Percentiles rank a stretch among this genome's conserved stretches.
Conservation (phyloP, 2,113 vertebrate genomes). For the Bos javanicus region DNA sequence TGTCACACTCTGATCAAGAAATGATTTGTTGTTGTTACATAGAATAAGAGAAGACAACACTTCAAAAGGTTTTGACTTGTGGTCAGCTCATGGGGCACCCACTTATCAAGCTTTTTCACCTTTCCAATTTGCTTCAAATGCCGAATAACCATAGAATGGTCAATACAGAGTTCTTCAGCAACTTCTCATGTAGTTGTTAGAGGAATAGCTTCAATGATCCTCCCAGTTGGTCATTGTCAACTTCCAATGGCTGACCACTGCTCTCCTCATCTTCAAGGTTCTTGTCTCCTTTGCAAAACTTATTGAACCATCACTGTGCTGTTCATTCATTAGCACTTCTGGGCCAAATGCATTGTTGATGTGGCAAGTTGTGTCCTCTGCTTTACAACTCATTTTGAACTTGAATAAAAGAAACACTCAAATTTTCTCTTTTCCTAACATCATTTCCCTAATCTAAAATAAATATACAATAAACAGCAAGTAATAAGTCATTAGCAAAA, state of each 20-base stretch:
- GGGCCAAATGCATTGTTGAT: neutral
- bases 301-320: neutral
- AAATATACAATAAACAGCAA: neutral
- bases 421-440: neutral
- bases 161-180: neutral
- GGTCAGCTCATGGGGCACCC: neutral
- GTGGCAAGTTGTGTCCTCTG: neutral
- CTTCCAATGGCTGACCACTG: neutral
- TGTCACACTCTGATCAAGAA: neutral
- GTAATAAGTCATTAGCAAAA: neutral
- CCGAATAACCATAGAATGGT: neutral
- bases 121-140: neutral
- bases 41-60: neutral
- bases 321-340: neutral
- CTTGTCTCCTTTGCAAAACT: neutral
- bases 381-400: neutral
- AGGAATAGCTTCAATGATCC: neutral
- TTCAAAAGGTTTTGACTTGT: neutral
- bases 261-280: neutral
- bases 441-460: neutral
- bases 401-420: neutral
- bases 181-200: neutral
- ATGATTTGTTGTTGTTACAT: neutral
- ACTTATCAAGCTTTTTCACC: neutral
- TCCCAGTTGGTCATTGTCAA: neutral